Percentiles rank a stretch among this genome's conserved stretches.
Evolutionary conservation across 2,888 invertebrate genomes (phyloP).

Genomic region (Himalopsyche japonica): DNA sequence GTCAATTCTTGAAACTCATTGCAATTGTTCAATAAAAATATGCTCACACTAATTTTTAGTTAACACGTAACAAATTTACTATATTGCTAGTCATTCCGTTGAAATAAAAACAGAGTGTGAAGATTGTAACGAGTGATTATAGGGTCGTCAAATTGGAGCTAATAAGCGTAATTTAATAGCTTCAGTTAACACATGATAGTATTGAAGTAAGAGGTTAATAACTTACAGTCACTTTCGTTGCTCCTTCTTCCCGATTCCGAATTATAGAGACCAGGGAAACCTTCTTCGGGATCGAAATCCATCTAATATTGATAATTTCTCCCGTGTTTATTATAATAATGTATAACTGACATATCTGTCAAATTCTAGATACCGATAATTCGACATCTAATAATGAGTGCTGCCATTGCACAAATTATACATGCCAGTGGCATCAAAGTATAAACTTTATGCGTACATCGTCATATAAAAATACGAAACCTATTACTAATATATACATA

Average conservation of each 20-base stretch:
- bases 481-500: too few relatives aligned
- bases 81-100: not conserved
- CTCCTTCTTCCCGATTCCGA: constrained; percentile 76
- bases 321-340: constrained; percentile 14
- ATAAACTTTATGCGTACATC: too few relatives aligned
- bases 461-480: too few relatives aligned
- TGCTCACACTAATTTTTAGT: too few relatives aligned
- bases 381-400: not conserved
- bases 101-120: not conserved
- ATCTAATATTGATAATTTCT: constrained; percentile 49
- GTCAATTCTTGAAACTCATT: too few relatives aligned
- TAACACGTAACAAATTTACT: too few relatives aligned
- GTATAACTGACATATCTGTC: not conserved
- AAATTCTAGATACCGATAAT: not conserved
- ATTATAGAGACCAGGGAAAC: constrained; percentile 86
- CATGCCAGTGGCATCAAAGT: too few relatives aligned
- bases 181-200: not conserved
- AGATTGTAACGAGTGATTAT: not conserved
- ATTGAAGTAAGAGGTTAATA: not conserved
- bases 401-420: not conserved
- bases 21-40: too few relatives aligned
- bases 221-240: constrained; percentile 83
- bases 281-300: constrained; percentile 88
- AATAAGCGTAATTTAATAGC: not conserved
- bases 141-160: not conserved